These are phyloP conservation scores for Melipona quadrifasciata DNA, from an alignment of 1,140 invertebrate genomes.

Conservation along the genomic window DNA sequence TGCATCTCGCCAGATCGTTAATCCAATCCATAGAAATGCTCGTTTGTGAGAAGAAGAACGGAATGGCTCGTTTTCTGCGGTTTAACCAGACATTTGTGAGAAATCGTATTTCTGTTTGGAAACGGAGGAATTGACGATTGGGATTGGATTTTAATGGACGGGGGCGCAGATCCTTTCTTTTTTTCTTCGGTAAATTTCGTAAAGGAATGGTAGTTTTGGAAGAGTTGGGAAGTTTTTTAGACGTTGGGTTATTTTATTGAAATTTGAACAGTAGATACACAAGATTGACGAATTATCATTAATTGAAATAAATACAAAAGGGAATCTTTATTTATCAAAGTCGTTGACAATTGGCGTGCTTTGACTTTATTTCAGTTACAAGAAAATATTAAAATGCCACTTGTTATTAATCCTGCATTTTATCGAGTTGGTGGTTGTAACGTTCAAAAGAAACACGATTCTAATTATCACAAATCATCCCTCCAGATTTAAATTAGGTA, in stretches of 20 bases:
- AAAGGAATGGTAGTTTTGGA: neutral
- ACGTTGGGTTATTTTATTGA: neutral
- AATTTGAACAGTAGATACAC: neutral
- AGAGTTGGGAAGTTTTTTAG: neutral
- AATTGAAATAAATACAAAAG: too few relatives aligned
- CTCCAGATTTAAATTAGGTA: too few relatives aligned
- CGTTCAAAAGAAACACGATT: too few relatives aligned
- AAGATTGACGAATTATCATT: too few relatives aligned
- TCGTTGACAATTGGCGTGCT: too few relatives aligned
- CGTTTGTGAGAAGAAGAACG: neutral
- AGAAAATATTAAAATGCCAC: neutral
- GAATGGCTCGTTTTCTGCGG: neutral
- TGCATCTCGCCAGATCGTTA: conserved; percentile 34
- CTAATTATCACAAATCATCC: too few relatives aligned
- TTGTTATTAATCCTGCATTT: too few relatives aligned
- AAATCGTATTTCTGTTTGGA: neutral
- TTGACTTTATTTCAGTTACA: neutral
- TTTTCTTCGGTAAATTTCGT: neutral
- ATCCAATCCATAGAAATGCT: conserved; percentile 41
- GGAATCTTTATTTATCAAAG: too few relatives aligned
- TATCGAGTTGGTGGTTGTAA: too few relatives aligned
- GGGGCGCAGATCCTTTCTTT: neutral
- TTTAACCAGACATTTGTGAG: neutral
- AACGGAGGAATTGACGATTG: neutral
- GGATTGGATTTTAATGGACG: neutral